Percentiles rank a stretch among this genome's conserved stretches.
Evolutionary conservation across 2,888 invertebrate genomes (phyloP).

Genomic region (Cheiracanthium punctorium): DNA sequence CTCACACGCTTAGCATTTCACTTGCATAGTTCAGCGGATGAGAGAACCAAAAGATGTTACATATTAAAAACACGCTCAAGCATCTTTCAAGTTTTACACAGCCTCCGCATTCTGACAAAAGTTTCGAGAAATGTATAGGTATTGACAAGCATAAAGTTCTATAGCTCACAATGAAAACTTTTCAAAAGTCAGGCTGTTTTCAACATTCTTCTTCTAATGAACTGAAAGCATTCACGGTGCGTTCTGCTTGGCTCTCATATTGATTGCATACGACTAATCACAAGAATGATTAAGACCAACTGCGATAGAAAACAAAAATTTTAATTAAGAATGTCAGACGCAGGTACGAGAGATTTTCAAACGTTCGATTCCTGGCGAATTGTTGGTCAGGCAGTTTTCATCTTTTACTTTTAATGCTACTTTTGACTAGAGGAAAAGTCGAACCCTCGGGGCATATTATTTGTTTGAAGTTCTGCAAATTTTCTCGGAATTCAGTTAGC

Average conservation of each 20-base stretch:
- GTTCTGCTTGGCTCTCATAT: background rate
- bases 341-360: constrained; percentile 32
- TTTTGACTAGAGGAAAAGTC: background rate
- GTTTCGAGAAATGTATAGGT: background rate
- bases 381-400: constrained; percentile 11
- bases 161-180: background rate
- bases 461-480: constrained; percentile 7
- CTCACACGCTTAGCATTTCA: no score
- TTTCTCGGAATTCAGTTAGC: background rate
- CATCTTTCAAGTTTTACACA: background rate
- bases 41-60: background rate
- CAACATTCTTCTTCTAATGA: constrained; percentile 14
- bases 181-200: constrained; percentile 2
- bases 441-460: background rate
- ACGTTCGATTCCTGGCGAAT: background rate
- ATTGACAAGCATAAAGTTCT: background rate
- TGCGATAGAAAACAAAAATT: constrained; percentile 36
- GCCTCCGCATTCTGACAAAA: background rate
- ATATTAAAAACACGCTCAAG: background rate
- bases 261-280: constrained; percentile 1
- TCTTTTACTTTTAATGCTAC: background rate
- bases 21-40: no score
- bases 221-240: background rate
- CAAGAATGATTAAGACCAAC: constrained; percentile 5
- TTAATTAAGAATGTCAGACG: constrained; percentile 57